Conservation (phyloP, 2,113 vertebrate species). For the Embiotoca jacksoni region DNA sequence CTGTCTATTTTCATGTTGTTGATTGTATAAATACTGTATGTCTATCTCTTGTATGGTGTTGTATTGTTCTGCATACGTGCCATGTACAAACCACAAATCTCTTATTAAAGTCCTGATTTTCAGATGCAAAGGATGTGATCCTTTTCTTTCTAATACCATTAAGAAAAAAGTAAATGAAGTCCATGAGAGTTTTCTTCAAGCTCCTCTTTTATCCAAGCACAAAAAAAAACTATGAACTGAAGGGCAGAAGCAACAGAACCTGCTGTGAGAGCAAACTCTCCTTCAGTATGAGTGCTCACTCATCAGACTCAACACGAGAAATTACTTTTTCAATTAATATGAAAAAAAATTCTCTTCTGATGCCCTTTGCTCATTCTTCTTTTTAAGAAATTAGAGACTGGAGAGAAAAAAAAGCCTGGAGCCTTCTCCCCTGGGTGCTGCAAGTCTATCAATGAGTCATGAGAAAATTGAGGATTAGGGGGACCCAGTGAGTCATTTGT, state of each 20-base stretch:
- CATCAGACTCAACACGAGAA: conserved; percentile 2
- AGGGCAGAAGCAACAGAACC: neutral
- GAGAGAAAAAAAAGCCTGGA: neutral
- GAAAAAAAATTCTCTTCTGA: neutral
- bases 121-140: conserved; percentile 31
- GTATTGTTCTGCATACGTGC: conserved; percentile 62
- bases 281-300: neutral
- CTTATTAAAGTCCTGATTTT: conserved; percentile 75
- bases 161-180: neutral
- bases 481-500: neutral
- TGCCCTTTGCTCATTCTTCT: neutral
- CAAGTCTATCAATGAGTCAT: neutral
- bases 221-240: conserved; percentile 6
- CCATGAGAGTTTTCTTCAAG: neutral
- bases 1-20: conserved; percentile 38
- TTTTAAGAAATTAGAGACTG: neutral
- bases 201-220: neutral
- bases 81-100: conserved; percentile 59
- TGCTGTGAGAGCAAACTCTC: neutral
- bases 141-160: neutral
- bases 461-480: conserved; percentile 6
- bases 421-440: neutral
- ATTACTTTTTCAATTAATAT: neutral
- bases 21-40: conserved; percentile 52
- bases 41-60: conserved; percentile 63